Evolutionary conservation across 2,888 invertebrate genomes (phyloP).

Genomic region (Cabera pusaria): DNA sequence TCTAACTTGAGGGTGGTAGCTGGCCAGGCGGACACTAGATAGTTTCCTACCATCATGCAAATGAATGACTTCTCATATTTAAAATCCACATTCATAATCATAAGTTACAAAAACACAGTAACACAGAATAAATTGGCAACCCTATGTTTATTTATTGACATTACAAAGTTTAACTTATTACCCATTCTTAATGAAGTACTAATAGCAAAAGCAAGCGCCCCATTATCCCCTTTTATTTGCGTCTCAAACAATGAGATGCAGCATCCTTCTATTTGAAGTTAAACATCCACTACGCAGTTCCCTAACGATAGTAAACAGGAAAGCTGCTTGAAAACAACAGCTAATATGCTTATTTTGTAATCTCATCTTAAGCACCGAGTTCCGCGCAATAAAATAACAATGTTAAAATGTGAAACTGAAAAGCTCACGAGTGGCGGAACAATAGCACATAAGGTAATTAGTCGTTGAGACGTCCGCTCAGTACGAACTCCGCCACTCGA

Average conservation of each 20-base stretch:
- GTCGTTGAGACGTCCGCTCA: conserved; percentile 71
- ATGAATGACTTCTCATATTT: no score
- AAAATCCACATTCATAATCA: no score
- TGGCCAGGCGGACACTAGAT: no score
- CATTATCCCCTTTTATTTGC: conserved; percentile 28
- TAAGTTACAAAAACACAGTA: no score
- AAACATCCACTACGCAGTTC: conserved; percentile 53
- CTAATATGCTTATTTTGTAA: conserved; percentile 74
- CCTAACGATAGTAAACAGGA: conserved; percentile 54
- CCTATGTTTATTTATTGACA: no score
- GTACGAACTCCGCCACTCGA: conserved; percentile 65
- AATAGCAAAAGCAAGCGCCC: conserved; percentile 17
- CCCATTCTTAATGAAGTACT: conserved; percentile 22
- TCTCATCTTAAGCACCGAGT: conserved; percentile 51
- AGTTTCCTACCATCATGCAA: no score
- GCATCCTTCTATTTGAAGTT: conserved; percentile 38
- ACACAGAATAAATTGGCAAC: no score
- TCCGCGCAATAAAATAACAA: conserved; percentile 73
- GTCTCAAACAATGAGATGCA: conserved; percentile 31
- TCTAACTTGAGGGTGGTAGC: no score
- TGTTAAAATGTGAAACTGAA: conserved; percentile 71
- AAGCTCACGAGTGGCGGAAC: conserved; percentile 56
- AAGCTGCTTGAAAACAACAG: conserved; percentile 62
- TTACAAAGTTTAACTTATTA: no score
- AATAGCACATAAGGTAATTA: conserved; percentile 76